Evolutionary conservation across 2,888 invertebrate species (phyloP), one percentile per base, ranked within the genome.

Genomic region (Cyclophora albipunctata): DNA sequence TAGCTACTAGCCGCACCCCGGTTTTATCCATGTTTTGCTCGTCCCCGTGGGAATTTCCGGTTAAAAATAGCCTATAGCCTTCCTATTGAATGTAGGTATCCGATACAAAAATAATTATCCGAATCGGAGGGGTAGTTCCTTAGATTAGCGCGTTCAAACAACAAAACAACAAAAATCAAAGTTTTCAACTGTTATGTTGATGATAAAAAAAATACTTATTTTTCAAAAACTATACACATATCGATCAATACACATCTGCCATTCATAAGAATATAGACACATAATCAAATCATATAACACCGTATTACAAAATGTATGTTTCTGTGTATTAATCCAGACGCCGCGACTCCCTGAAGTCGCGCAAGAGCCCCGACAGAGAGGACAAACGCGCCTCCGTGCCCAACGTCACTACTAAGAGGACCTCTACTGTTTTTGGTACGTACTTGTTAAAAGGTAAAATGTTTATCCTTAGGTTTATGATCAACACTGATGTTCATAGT

Each of bases 361-460:
- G 90, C 47, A 90, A 90, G 69, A 93, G 92, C 55, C 91, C 90
- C 2, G 91, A 90, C 7, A 82, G 90, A 0, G 90, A 90, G 42
- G 85, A 91, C 51, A 86, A 86, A 61, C 81, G 84, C 7, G 74
- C 87, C 2, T 90, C 91, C 0, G 90, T 91, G 0, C 81, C 85
- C 34, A 90, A 89, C 5, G 92, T 93, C 3, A 91, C 93, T 1
- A 94, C 95, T 0, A 96, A 96, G 68, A 89, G 96, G 63, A 96
- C 95, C 0, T 96, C 95, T 0, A 96, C 96, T 6, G 96, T 96
- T 2, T 96, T 96, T 71, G 95, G 95, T 92, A 75, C 81, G 73
- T 62, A 35, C 52, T 20, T 20, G 20, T 20, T 20, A 20, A 20
- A 20, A 20, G 20, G 20, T 20, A 41, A 20, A 45, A 40, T 45